Evolutionary conservation across 2,113 vertebrate genomes (phyloP).

Genomic region (Leptodactylus fuscus): DNA sequence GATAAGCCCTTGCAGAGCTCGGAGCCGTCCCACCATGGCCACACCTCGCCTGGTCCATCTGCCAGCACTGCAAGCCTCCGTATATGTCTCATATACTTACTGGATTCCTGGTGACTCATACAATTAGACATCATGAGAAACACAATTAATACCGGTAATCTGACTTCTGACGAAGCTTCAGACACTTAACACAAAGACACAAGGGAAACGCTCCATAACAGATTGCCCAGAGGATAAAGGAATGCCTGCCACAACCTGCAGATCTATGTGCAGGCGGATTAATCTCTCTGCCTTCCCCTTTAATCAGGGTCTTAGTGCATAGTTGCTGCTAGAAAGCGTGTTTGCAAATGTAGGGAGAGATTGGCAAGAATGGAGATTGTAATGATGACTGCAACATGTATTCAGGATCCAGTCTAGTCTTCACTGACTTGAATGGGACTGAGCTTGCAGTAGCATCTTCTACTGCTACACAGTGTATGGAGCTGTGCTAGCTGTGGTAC

Average conservation of each 20-base stretch:
- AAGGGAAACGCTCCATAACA: not conserved
- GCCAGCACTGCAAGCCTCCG: not conserved
- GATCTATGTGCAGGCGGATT: conserved; percentile 2
- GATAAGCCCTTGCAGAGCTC: conserved; percentile 25
- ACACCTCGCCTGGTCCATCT: conserved; percentile 9
- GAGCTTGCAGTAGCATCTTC: no score
- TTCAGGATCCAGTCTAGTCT: no score
- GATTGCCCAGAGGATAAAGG: conserved; percentile 22
- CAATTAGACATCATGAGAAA: not conserved
- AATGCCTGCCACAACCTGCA: conserved; percentile 25
- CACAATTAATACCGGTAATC: not conserved
- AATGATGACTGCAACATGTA: no score
- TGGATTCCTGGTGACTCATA: conserved; percentile 14
- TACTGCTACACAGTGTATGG: no score
- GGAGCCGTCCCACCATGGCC: not conserved
- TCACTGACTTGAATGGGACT: no score
- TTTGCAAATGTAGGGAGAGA: not conserved
- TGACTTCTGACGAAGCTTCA: not conserved
- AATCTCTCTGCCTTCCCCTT: not conserved
- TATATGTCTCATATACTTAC: not conserved
- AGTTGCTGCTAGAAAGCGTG: not conserved
- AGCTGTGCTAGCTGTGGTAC: no score
- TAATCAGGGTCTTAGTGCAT: not conserved
- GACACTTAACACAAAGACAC: not conserved
- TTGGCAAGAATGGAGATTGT: no score